These are phyloP conservation scores for Harlomillsia oculata DNA, from an alignment of 1,140 invertebrate species.

Conservation along the genomic window DNA sequence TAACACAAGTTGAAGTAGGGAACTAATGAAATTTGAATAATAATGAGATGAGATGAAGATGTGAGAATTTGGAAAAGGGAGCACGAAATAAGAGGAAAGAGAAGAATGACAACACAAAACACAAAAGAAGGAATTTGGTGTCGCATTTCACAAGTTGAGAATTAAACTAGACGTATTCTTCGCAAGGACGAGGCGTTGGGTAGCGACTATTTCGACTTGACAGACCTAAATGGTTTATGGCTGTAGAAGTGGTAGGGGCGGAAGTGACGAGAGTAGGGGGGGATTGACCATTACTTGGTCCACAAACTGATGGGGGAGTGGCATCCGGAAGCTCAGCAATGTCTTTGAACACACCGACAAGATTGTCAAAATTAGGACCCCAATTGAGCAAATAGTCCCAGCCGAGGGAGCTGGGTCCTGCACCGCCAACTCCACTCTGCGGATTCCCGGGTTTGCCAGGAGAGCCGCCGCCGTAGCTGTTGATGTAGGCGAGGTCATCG, in stretches of 20 bases:
- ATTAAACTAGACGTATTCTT: conserved; percentile 31
- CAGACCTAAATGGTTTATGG: conserved; percentile 22
- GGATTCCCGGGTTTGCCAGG: conserved; percentile 48
- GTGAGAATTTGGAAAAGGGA: no score
- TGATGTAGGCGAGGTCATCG: conserved; percentile 69
- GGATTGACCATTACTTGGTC: conserved; percentile 46
- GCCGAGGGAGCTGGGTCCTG: conserved; percentile 51
- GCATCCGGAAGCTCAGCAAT: conserved; percentile 85
- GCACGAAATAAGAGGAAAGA: no score
- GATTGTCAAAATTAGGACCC: conserved; percentile 89
- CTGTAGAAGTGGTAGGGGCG: conserved; percentile 12
- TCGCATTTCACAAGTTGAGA: no score
- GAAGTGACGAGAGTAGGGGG: conserved; percentile 46
- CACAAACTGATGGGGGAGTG: no score
- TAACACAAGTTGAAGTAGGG: no score
- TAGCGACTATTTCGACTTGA: conserved; percentile 22
- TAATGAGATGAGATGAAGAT: no score
- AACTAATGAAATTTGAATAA: no score
- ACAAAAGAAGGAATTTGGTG: no score
- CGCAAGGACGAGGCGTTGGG: conserved; percentile 27
- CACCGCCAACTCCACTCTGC: conserved; percentile 61
- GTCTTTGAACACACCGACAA: conserved; percentile 91
- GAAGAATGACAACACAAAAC: no score
- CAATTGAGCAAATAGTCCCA: conserved; percentile 92
- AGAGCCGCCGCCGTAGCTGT: conserved; percentile 39